Conservation (phyloP, 1,140 invertebrate genomes). For the Radopholus similis region DNA sequence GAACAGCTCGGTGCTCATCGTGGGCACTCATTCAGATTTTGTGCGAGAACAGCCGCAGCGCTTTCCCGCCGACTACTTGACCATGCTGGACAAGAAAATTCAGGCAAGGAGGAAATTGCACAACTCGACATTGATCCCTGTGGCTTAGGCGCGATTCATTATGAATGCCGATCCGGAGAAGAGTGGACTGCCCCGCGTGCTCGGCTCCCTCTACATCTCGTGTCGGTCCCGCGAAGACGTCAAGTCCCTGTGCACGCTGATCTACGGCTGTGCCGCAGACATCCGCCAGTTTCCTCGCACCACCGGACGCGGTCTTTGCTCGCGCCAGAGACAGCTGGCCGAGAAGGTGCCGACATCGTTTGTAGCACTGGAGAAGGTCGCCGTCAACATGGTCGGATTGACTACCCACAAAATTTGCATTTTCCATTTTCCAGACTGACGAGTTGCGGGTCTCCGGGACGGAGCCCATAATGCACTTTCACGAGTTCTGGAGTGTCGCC, state of each 20-base stretch:
- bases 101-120: slow-evolving; percentile 61
- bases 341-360: slow-evolving; percentile 94
- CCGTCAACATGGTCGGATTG: neutral
- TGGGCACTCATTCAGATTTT: slow-evolving; percentile 89
- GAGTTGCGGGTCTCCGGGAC: slow-evolving; percentile 62
- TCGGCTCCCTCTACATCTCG: slow-evolving; percentile 84
- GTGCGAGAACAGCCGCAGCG: slow-evolving; percentile 68
- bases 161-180: slow-evolving; percentile 91
- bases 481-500: slow-evolving; percentile 73
- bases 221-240: slow-evolving; percentile 86
- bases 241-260: slow-evolving; percentile 71
- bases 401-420: neutral
- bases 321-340: slow-evolving; percentile 80
- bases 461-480: slow-evolving; percentile 82
- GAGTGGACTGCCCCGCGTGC: slow-evolving; percentile 82
- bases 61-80: slow-evolving; percentile 71
- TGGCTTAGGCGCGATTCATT: slow-evolving; percentile 72
- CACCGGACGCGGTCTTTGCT: slow-evolving; percentile 64
- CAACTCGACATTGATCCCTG: no score
- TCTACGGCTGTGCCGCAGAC: slow-evolving; percentile 73
- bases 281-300: slow-evolving; percentile 72
- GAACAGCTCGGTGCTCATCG: slow-evolving; percentile 86
- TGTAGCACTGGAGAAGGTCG: slow-evolving; percentile 81
- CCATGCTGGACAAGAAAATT: slow-evolving; percentile 82
- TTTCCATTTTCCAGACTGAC: slow-evolving; percentile 54